A percentile compares a stretch with the other conserved stretches of the same genome.
Conservation (phyloP, 2,888 invertebrate genomes). For the Chalcosyrphus nemorum region DNA sequence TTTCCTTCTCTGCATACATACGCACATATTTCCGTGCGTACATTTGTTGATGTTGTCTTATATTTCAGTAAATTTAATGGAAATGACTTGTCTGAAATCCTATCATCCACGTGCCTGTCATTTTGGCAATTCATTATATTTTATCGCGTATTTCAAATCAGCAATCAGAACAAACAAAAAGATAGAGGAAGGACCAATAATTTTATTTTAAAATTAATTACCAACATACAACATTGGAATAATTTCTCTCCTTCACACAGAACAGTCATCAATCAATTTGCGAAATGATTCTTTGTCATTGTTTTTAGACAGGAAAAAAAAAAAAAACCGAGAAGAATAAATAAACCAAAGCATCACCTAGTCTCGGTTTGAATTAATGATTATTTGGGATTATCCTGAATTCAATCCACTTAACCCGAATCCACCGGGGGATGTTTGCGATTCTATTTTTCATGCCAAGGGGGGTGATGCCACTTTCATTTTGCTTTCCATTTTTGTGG, state of each 20-base stretch:
- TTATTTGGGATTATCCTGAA: slow-evolving; percentile 29
- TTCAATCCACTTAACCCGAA: slow-evolving; percentile 39
- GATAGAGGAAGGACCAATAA: background rate
- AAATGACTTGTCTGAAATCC: background rate
- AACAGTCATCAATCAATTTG: slow-evolving; percentile 27
- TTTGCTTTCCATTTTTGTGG: background rate
- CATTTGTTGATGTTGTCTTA: too few species aligned
- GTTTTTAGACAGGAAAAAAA: background rate
- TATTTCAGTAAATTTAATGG: background rate
- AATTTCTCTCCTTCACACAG: background rate
- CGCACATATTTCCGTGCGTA: background rate
- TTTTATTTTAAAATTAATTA: slow-evolving; percentile 14
- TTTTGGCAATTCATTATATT: background rate
- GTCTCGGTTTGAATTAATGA: background rate
- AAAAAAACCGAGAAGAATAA: too few species aligned
- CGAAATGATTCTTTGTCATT: slow-evolving; percentile 2
- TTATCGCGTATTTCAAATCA: background rate
- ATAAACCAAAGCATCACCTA: background rate
- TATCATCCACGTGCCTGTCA: background rate
- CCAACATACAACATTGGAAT: slow-evolving; percentile 1
- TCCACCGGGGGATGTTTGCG: background rate
- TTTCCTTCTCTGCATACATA: background rate
- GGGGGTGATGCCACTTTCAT: background rate
- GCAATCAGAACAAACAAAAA: background rate
- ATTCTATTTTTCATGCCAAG: background rate